Base-by-base conservation (phyloP, 2,888 invertebrate species). In the Dioctria rufipes region DNA sequence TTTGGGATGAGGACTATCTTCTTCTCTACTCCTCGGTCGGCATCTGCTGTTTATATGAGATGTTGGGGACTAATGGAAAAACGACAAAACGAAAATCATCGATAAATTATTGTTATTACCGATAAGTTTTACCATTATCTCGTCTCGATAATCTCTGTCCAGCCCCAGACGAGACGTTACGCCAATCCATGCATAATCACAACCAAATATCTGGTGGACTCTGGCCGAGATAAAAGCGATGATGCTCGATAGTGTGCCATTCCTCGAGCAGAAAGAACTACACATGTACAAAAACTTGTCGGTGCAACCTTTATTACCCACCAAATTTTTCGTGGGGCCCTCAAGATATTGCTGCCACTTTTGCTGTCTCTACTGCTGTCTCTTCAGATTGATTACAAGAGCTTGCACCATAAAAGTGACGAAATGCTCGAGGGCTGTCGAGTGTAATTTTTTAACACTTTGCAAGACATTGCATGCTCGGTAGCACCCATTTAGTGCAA, bases 91-190 rank as follows among this genome's bases (percentile, higher is more conserved):
- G 51, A 67, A 54, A 49, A 54, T 42, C 67, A 42, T 66, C 78
- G 78, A 67, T 78, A 67, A 78, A 78, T 78, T 78, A 78, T 78
- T 67, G 67, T 78, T 78, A 78, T 78, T 78, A 66, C 67, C 54
- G 67, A 77, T 77, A 77, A 77, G 77, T 77, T 49, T 77, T 63
- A 46, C 49, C 46, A 77, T 77, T 77, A 77, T 77, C 77, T 77
- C 63, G 46, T 77, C 60, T 49, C 40, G 77, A 77, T 77, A 77
- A 77, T 77, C 77, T 77, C 63, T 37, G 63, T 11, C 37, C 5
- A 37, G 37, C 54, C 13, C 46, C 77, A 63, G 77, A 77, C 77
- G 39, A 46, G 43, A 63, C 49, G 75, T 60, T 60, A 13, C 42
- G 58, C 73, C 73, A 73, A 73, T 11, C 54, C 54, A 54, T 54